phyloP scores from a whole-genome alignment of 2,888 invertebrate genomes.

The Seladonia tumulorum region DNA sequence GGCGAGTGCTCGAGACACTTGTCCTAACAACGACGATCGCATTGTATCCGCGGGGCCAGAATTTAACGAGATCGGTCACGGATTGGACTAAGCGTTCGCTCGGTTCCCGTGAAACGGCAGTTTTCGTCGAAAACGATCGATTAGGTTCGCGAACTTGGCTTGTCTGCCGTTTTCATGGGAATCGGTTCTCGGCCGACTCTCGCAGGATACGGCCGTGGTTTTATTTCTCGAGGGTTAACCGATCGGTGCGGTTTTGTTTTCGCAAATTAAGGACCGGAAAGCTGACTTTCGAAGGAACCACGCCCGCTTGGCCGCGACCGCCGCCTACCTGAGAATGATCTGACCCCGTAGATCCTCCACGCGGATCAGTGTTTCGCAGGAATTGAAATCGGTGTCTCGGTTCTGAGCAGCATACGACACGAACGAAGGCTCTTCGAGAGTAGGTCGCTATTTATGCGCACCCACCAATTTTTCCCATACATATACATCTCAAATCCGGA shows the following conservation, averaged over 20 bases:
- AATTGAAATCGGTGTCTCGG: too few relatives aligned
- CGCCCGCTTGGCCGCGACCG: not conserved
- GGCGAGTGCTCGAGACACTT: not conserved
- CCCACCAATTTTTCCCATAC: too few relatives aligned
- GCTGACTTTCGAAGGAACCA: not conserved
- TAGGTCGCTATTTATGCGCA: too few relatives aligned
- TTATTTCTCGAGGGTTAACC: too few relatives aligned
- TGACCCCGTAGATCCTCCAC: not conserved
- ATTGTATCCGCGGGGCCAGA: not conserved
- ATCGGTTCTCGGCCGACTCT: not conserved
- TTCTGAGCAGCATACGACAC: too few relatives aligned
- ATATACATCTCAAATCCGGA: too few relatives aligned
- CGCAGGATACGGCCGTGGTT: not conserved
- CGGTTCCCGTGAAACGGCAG: not conserved
- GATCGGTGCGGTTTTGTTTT: not conserved
- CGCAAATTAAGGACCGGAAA: slow-evolving; percentile 8
- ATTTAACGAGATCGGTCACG: not conserved
- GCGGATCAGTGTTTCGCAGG: not conserved
- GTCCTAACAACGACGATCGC: not conserved
- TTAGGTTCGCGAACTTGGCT: not conserved
- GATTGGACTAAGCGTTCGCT: not conserved
- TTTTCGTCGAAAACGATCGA: not conserved
- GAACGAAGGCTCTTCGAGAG: too few relatives aligned
- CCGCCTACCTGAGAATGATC: slow-evolving; percentile 1
- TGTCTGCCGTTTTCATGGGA: not conserved